Evolutionary conservation across 92 coral and sea anemone species (phyloP).

Genomic region (Phenganax subtilis): DNA sequence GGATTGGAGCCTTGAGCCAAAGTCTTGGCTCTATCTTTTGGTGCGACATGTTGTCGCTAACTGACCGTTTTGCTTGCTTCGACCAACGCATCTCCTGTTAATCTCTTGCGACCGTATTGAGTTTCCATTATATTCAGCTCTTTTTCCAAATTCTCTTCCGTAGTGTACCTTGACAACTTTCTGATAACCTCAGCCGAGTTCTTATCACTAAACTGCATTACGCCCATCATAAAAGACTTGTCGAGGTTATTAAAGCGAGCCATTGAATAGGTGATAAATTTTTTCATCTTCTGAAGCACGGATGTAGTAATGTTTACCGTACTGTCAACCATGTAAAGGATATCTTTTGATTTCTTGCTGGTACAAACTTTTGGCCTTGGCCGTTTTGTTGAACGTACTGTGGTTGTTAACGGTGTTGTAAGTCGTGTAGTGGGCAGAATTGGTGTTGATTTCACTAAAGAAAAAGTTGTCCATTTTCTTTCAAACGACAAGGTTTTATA

Average conservation of each 20-base stretch:
- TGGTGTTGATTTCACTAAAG: background rate
- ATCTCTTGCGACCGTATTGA: background rate
- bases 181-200: background rate
- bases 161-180: background rate
- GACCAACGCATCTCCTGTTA: conserved; percentile 27
- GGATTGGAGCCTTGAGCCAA: no score
- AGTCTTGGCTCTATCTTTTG: no score
- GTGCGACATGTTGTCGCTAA: background rate
- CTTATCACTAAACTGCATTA: conserved; percentile 27
- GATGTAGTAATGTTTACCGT: background rate
- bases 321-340: conserved; percentile 27
- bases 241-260: background rate
- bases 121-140: background rate
- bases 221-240: conserved; percentile 4
- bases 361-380: background rate
- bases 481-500: no score
- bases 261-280: background rate
- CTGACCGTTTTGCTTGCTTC: conserved; percentile 35
- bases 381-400: conserved; percentile 11
- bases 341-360: conserved; percentile 16
- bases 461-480: background rate
- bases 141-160: background rate
- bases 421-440: background rate
- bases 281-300: background rate
- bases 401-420: conserved; percentile 12